Evolutionary conservation across 2,888 invertebrate genomes (phyloP), one percentile per base, ranked within the genome.

Genomic region (Tortricodes alternella): DNA sequence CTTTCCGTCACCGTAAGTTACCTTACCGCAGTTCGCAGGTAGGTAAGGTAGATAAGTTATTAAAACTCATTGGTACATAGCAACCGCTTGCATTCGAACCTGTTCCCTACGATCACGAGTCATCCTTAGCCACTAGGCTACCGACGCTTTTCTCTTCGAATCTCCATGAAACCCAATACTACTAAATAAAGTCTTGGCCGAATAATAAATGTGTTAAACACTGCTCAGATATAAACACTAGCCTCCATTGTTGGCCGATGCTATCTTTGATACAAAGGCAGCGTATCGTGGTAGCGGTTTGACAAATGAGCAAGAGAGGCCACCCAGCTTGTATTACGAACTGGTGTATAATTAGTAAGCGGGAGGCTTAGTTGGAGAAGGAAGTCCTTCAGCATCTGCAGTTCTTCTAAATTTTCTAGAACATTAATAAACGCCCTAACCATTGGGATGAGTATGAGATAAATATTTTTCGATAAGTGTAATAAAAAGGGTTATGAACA

Each of bases 121-220:
- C n/a, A n/a, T n/a, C n/a, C n/a, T n/a, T n/a, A n/a, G n/a, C n/a
- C n/a, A n/a, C n/a, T n/a, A n/a, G n/a, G n/a, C n/a, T n/a, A n/a
- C n/a, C n/a, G n/a, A n/a, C n/a, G n/a, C n/a, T n/a, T n/a, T n/a
- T n/a, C n/a, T n/a, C n/a, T n/a, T n/a, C n/a, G n/a, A n/a, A n/a
- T n/a, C n/a, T n/a, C n/a, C n/a, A n/a, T n/a, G 52, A 44, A 52
- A 52, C 52, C 43, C 35, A 66, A 58, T 62, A 69, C 62, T 5
- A 15, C 29, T 44, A 16, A 44, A 44, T 44, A 63, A 53, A 61
- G 62, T 64, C 64, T 66, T 66, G 64, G 51, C 60, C 53, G 64
- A 44, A 69, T 83, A 85, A 86, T 79, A 83, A 85, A 88, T 84
- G 85, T 83, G 83, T 83, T 80, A 85, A 86, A 77, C 82, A 80